Percentiles rank a stretch among this genome's conserved stretches.
Conservation (phyloP, 2,888 invertebrate species). For the Cryptocephalus primarius region DNA sequence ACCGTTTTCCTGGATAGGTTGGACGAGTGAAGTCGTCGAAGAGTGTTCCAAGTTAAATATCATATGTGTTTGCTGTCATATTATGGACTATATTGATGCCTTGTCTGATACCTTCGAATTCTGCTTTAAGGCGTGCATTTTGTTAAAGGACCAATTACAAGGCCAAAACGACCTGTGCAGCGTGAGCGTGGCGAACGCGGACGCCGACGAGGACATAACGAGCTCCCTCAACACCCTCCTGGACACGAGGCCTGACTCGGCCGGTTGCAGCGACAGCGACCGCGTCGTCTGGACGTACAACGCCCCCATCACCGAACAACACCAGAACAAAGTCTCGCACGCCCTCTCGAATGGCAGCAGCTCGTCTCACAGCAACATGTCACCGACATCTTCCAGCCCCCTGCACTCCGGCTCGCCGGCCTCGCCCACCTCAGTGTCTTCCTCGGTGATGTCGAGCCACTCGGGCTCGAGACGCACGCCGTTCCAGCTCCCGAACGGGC, state of each 20-base stretch:
- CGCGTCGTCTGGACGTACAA: slow-evolving; percentile 89
- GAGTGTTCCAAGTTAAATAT: too few species aligned
- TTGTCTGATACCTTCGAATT: too few species aligned
- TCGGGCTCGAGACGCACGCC: slow-evolving; percentile 55
- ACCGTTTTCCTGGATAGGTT: too few species aligned
- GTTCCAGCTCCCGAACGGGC: slow-evolving; percentile 34
- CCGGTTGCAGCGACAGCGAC: slow-evolving; percentile 20
- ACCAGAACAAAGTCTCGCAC: slow-evolving; percentile 40
- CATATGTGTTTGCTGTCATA: too few species aligned
- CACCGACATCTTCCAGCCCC: slow-evolving; percentile 76
- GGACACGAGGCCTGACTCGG: slow-evolving; percentile 47
- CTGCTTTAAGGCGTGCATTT: too few species aligned
- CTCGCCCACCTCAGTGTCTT: slow-evolving; percentile 79
- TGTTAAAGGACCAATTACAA: slow-evolving; percentile 64
- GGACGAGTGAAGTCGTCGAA: too few species aligned
- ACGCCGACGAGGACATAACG: slow-evolving; percentile 89
- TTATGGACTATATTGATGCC: too few species aligned
- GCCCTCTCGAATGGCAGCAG: slow-evolving; percentile 48
- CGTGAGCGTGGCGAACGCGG: slow-evolving; percentile 78
- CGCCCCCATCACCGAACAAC: slow-evolving; percentile 55
- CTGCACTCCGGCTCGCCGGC: slow-evolving; percentile 50
- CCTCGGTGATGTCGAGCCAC: slow-evolving; percentile 74
- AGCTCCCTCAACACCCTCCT: slow-evolving; percentile 85
- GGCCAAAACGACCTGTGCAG: slow-evolving; percentile 58
- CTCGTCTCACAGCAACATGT: slow-evolving; percentile 51